phyloP scores from a whole-genome alignment of 2,888 invertebrate species.

The Drosophila fungiperda region DNA sequence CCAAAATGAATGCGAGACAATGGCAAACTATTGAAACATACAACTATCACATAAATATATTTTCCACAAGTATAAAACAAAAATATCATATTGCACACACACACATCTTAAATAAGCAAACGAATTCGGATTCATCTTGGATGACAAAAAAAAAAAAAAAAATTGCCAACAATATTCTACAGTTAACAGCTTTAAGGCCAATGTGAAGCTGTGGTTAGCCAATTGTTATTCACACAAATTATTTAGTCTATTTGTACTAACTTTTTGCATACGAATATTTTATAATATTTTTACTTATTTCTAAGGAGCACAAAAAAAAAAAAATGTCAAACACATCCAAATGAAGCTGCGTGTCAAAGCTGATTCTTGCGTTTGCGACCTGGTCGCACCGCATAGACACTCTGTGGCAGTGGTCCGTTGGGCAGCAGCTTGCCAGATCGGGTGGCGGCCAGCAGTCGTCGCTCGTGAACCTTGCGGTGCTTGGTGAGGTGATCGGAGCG shows the following conservation, averaged over 20 bases:
- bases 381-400: constrained; percentile 82
- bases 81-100: background rate
- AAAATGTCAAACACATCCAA: background rate
- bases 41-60: background rate
- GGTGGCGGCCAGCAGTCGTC: constrained; percentile 85
- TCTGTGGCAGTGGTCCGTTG: constrained; percentile 73
- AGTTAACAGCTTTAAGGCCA: background rate
- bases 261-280: background rate
- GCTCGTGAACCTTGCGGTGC: constrained; percentile 93
- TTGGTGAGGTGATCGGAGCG: constrained; percentile 97
- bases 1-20: constrained; percentile 6
- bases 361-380: constrained; percentile 84
- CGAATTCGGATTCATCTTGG: background rate
- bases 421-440: constrained; percentile 74
- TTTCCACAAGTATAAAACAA: background rate
- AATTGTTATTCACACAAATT: background rate
- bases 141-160: background rate
- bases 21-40: constrained; percentile 5
- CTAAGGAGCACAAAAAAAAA: background rate
- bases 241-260: constrained; percentile 9
- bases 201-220: background rate
- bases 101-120: background rate
- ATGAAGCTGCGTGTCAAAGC: constrained; percentile 26
- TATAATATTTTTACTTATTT: constrained; percentile 1
- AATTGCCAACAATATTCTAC: background rate